phyloP scores from a whole-genome alignment of 1,140 invertebrate genomes.

The Anoplophora glabripennis region DNA sequence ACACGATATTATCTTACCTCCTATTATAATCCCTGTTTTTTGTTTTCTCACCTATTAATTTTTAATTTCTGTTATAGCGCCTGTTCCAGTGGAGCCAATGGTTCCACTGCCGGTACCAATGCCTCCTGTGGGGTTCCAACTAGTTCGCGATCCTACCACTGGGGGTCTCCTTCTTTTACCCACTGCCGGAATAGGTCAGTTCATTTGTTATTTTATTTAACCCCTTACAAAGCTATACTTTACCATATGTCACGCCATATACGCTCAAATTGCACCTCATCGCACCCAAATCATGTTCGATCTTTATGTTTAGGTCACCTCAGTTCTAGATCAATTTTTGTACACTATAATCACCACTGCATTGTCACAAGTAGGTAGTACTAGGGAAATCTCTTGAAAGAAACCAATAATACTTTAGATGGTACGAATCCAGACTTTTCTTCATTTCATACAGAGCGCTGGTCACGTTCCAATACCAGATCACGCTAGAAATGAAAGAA shows the following conservation, averaged over 20 bases:
- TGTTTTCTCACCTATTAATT: slow-evolving; percentile 18
- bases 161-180: slow-evolving; percentile 78
- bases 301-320: not conserved
- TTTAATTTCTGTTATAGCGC: slow-evolving; percentile 49
- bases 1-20: not conserved
- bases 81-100: slow-evolving; percentile 66
- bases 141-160: slow-evolving; percentile 76
- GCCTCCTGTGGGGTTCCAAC: slow-evolving; percentile 69
- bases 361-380: too few species aligned
- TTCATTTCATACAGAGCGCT: too few species aligned
- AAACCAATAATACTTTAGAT: too few species aligned
- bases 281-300: too few species aligned
- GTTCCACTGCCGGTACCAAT: slow-evolving; percentile 64
- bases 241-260: too few species aligned
- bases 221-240: too few species aligned
- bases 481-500: too few species aligned
- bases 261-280: too few species aligned
- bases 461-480: too few species aligned
- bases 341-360: too few species aligned
- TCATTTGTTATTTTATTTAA: slow-evolving; percentile 10
- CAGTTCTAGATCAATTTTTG: not conserved
- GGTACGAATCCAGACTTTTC: too few species aligned
- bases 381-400: too few species aligned
- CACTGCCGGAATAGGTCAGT: slow-evolving; percentile 59
- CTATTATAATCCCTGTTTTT: slow-evolving; percentile 8